Base-by-base conservation (phyloP, 2,113 vertebrate genomes). In the Cichladusa arquata region DNA sequence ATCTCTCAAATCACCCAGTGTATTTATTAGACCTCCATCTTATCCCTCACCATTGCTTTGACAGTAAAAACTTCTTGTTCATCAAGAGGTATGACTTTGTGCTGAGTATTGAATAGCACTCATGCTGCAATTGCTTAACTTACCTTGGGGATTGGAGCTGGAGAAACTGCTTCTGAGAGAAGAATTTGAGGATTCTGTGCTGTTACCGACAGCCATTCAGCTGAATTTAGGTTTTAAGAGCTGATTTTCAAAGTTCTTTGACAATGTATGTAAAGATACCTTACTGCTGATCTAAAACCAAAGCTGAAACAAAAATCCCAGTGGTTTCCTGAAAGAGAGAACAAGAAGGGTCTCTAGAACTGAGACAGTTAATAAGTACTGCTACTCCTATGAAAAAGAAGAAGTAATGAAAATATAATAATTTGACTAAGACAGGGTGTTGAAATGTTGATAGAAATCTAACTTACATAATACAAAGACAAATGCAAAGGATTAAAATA, bases 401-500 rank as follows among this genome's bases (percentile, higher is more conserved):
- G 62, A 87, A 61, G 36, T 45, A 78, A 90, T 60, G 26, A 81
- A 85, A 82, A 85, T 7, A 77, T 47, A 84, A n/a, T 91, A 79
- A 95, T 82, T 95, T 87, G 45, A 34, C 70, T 77, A 77, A 73
- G 70, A 90, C 14, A 58, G 19, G 12, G 33, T 77, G 62, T 90
- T 89, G 74, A 95, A 95, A 67, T 83, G 67, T 91, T 97, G 90
- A 54, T 92, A 90, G 76, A 95, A 94, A 82, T 94, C 81, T 94
- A 82, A 77, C 58, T 94, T 88, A 73, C 69, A 91, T 95, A 92
- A 94, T 66, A 88, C 44, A 92, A 94, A 87, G 92, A 89, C 74
- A 86, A 94, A 94, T 73, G 74, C 64, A 88, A 72, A 86, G 58
- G 64, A 92, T 93, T 94, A 90, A 95, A 95, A 76, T 61, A 90